Evolutionary conservation across 2,113 vertebrate genomes (phyloP).

Genomic region (Nothoprocta perdicaria): DNA sequence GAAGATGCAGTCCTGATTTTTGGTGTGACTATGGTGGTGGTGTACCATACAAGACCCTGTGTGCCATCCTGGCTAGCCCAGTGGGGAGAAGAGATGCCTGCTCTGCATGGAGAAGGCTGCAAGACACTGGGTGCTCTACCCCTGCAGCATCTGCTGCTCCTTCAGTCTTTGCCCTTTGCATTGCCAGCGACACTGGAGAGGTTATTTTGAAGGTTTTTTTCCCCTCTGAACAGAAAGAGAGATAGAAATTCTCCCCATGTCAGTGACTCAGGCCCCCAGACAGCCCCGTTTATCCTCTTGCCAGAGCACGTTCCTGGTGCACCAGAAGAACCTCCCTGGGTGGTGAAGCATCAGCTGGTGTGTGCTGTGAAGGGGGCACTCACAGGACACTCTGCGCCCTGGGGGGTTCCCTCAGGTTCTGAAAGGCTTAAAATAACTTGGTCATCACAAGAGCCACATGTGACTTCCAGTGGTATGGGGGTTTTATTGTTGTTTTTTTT

Average conservation of each 20-base stretch:
- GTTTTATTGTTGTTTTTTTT: no score
- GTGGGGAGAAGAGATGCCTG: neutral
- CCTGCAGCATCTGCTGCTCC: neutral
- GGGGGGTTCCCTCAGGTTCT: neutral
- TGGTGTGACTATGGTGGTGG: no score
- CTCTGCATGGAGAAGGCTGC: neutral
- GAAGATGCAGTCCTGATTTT: no score
- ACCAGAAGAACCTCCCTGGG: neutral
- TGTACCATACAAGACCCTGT: no score
- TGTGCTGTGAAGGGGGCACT: neutral
- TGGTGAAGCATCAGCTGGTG: neutral
- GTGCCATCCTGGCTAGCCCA: no score
- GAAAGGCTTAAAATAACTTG: neutral
- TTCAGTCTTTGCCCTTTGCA: neutral
- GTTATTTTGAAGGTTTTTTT: neutral
- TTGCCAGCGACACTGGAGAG: neutral
- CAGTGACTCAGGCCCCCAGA: neutral
- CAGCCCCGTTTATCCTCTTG: neutral
- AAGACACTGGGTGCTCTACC: no score
- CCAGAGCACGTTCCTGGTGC: neutral
- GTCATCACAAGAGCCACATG: conserved; percentile 3
- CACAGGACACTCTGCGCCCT: neutral
- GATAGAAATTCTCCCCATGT: neutral
- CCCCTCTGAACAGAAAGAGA: neutral
- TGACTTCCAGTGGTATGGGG: neutral